Evolutionary conservation across 53 echinoderm and acorn worm genomes (phyloP), one percentile per base, ranked within the genome.

Genomic region (Actinopyga echinites): DNA sequence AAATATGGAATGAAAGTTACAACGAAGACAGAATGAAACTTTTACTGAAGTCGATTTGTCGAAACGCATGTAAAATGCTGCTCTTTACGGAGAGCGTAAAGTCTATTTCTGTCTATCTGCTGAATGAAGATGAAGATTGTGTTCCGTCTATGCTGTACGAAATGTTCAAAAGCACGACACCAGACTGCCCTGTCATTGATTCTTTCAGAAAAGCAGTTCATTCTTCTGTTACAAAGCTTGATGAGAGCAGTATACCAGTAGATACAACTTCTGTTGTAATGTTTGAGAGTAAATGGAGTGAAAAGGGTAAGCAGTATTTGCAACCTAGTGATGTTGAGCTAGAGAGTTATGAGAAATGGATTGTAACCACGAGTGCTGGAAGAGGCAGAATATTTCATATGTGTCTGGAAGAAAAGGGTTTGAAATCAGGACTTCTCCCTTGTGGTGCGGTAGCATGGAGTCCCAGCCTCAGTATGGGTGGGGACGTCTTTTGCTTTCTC

Each of bases 21-120:
- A 43, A 88, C 20, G 79, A 75, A 57, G 52, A 74, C 23, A 59
- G 65, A 21, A 45, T 95, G 61, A 73, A 32, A 32, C 30, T 60
- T n/a, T 56, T 96, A 43, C 56, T 94, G 6, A 21, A 66, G 24
- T 55, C 80, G 2, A 35, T 93, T 25, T 84, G 84, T 79, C 63
- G 90, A 26, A 83, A 89, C 5, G 84, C 93, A 15, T 36, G 38
- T 6, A 34, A 89, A 22, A 61, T 95, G 57, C 66, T 95, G 15
- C 58, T 95, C 2, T 95, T 95, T 45, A 95, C 95, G 19, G 89
- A 86, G 42, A 89, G 91, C 5, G 83, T 95, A 7, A 44, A 53
- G 24, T 43, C 57, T 45, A 77, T 91, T 33, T 64, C 83, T 9
- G 37, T 91, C 8, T 80, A 82, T 52, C 63, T 38, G 17, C 12